phyloP scores from a whole-genome alignment of 37 sponge, comb jelly and placozoan genomes.

The Chondrilla cf. caribensis region DNA sequence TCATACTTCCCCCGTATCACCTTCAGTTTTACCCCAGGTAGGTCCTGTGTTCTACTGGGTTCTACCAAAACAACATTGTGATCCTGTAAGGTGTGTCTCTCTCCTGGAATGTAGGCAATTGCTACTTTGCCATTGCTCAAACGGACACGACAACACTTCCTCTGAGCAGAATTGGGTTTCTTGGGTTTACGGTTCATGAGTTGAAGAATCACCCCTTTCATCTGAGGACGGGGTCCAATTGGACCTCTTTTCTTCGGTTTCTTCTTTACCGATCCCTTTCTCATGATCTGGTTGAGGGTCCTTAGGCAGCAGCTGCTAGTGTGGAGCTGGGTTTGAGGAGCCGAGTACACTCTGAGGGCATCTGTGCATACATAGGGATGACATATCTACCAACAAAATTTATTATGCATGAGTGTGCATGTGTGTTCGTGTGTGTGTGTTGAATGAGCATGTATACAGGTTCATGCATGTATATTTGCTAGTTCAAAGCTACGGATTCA shows the following conservation, averaged over 20 bases:
- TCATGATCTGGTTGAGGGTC: slow-evolving; percentile 70
- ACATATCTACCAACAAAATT: no score
- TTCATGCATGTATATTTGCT: no score
- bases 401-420: neutral
- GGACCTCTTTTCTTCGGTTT: slow-evolving; percentile 26
- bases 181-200: slow-evolving; percentile 59
- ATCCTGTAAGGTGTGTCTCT: slow-evolving; percentile 74
- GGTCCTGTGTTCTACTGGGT: slow-evolving; percentile 65
- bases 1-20: slow-evolving; percentile 84
- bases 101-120: slow-evolving; percentile 72
- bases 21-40: slow-evolving; percentile 69
- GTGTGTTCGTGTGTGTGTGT: slow-evolving; percentile 14
- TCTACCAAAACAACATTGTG: slow-evolving; percentile 80
- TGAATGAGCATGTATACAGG: neutral
- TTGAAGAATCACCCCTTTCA: slow-evolving; percentile 56
- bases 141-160: slow-evolving; percentile 76
- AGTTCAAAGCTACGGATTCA: no score
- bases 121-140: slow-evolving; percentile 73
- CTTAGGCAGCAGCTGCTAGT: slow-evolving; percentile 24
- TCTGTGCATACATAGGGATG: no score
- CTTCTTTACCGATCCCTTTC: slow-evolving; percentile 41
- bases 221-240: slow-evolving; percentile 50
- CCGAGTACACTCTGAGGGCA: neutral
- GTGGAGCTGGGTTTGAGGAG: slow-evolving; percentile 17
- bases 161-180: slow-evolving; percentile 88